phyloP scores from a whole-genome alignment of 2,888 invertebrate genomes.

The Pomacea canaliculata region DNA sequence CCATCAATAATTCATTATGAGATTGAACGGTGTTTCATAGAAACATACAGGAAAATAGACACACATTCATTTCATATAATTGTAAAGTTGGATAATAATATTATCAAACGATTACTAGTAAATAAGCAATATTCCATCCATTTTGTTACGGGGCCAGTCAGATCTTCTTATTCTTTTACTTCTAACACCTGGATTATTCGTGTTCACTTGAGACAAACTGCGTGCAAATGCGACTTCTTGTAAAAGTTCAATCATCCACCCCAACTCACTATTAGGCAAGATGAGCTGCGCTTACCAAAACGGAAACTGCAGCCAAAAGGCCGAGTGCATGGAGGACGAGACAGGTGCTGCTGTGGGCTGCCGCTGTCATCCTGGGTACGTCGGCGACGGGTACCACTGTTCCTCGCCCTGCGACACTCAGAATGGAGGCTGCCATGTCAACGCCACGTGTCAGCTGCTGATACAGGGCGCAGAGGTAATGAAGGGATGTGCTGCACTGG shows the following conservation, averaged over 20 bases:
- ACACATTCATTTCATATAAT: too few species aligned
- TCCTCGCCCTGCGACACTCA: slow-evolving; percentile 45
- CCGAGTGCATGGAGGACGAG: slow-evolving; percentile 37
- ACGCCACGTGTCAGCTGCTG: slow-evolving; percentile 46
- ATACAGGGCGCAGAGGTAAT: slow-evolving; percentile 24
- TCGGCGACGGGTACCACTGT: slow-evolving; percentile 52
- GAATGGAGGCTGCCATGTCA: slow-evolving; percentile 53
- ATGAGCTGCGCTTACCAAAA: slow-evolving; percentile 48
- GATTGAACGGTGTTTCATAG: too few species aligned
- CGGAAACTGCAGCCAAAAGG: slow-evolving; percentile 53
- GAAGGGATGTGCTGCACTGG: background rate
- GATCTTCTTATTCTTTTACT: too few species aligned
- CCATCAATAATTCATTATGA: too few species aligned
- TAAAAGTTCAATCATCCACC: background rate
- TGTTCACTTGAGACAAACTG: too few species aligned
- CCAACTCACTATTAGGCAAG: slow-evolving; percentile 33
- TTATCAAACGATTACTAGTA: too few species aligned
- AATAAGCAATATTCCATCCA: too few species aligned
- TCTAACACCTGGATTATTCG: too few species aligned
- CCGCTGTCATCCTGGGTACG: slow-evolving; percentile 44
- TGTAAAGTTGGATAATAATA: too few species aligned
- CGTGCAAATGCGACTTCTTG: too few species aligned
- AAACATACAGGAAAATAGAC: too few species aligned
- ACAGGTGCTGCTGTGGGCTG: slow-evolving; percentile 36
- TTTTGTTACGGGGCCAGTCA: too few species aligned